These are phyloP conservation scores for Micrastur ruficollis DNA, from an alignment of 2,797 vertebrate species.

Conservation along the genomic window DNA sequence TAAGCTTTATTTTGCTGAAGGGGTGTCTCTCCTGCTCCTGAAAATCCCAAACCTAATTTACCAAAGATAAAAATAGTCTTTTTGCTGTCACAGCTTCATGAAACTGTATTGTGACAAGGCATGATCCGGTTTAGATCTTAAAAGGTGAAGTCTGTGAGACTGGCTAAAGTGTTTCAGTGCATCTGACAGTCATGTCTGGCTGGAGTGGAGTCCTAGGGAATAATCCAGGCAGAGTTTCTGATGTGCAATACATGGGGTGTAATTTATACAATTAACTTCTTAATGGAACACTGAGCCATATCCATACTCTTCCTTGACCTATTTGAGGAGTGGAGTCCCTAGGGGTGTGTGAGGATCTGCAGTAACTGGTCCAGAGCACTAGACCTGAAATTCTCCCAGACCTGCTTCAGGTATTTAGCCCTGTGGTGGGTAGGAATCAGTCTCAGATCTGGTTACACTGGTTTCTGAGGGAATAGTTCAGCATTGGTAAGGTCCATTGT, in stretches of 20 bases:
- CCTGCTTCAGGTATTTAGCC: neutral
- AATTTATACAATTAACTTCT: neutral
- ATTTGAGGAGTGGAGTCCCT: neutral
- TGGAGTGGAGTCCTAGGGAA: neutral
- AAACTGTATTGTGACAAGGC: neutral
- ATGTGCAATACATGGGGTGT: neutral
- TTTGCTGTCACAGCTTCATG: neutral
- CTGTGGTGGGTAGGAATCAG: neutral
- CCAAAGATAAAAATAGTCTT: neutral
- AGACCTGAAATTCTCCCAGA: neutral
- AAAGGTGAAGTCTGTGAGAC: neutral
- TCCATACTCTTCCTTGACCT: neutral
- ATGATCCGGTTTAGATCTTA: neutral
- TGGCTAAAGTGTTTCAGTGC: neutral
- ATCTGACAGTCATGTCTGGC: neutral
- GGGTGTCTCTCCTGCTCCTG: neutral
- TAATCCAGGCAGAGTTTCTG: neutral
- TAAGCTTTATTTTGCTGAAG: constrained; percentile 18
- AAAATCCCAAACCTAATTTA: constrained; percentile 3
- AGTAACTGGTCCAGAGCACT: neutral
- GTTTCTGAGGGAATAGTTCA: neutral
- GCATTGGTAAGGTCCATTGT: neutral
- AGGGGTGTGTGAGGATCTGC: neutral
- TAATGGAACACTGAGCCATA: neutral
- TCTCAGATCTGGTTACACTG: neutral